Evolutionary conservation across 2,113 vertebrate species (phyloP), one percentile per base, ranked within the genome.

Genomic region (Halcyon senegalensis): DNA sequence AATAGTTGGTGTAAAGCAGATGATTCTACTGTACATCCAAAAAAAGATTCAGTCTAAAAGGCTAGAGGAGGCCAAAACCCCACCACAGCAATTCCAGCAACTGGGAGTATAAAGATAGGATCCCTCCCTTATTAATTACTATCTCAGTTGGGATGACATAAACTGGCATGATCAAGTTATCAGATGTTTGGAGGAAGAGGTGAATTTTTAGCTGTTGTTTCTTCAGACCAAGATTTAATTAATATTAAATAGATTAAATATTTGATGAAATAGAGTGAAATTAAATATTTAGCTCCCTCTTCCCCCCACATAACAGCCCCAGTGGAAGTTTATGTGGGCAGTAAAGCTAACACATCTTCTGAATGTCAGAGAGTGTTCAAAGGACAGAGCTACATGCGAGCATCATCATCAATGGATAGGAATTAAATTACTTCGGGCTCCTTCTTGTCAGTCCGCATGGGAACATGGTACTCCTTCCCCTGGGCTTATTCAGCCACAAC

Each of bases 211-310:
- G 75, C 59, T 77, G 67, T 79, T 96, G 94, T 95, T 95, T 95
- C 92, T 92, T 84, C 94, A 90, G 88, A 86, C 55, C 24, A 74
- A 90, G 72, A 88, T 94, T 93, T 95, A 97, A 95, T 97, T 94
- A 96, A 96, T 95, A 97, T 92, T 97, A 96, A 93, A 85, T 83
- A 95, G 83, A 94, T 92, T 96, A 95, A 96, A 97, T 97, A 97
- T 96, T 97, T 96, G 72, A 95, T 97, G 94, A 96, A 94, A 90
- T 88, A 88, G 90, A 80, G 64, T 41, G 50, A 88, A 93, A 94
- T 97, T 56, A 97, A 97, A 96, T 96, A 95, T 97, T 96, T 94
- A 97, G 50, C 33, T 95, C 59, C 31, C n/a, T 93, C 83, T 88
- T 62, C 24, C 72, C 87, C 90, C 90, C 25, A 80, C 21, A 86